Evolutionary conservation across 2,888 invertebrate species (phyloP).

Genomic region (Emesis furor): DNA sequence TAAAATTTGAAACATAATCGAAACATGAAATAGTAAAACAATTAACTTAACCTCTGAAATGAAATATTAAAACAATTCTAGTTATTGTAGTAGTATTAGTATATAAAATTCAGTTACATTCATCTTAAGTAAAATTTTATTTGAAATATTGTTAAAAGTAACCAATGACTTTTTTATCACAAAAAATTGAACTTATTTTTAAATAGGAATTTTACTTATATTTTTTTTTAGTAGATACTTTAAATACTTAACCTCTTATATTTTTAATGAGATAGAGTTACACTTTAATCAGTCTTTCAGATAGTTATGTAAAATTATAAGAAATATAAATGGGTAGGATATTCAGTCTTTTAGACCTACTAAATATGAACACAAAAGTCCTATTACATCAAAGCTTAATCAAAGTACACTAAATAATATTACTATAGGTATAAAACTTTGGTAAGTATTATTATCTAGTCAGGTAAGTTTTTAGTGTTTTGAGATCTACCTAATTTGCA

Average conservation of each 20-base stretch:
- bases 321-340: neutral
- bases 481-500: neutral
- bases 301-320: neutral
- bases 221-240: neutral
- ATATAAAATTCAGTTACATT: neutral
- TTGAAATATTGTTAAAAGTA: neutral
- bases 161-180: no score
- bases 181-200: neutral
- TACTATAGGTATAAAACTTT: no score
- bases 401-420: no score
- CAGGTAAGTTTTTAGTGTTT: neutral
- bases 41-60: neutral
- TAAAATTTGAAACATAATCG: no score
- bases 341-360: neutral
- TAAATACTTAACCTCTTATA: no score
- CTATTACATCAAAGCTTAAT: no score
- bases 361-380: neutral
- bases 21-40: neutral
- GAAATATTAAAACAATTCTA: neutral
- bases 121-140: neutral
- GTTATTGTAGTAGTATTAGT: neutral
- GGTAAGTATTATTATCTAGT: no score
- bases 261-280: neutral
- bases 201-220: neutral
- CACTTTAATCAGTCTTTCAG: slow-evolving; percentile 12